Evolutionary conservation across 2,888 invertebrate genomes (phyloP).

Genomic region (Mythimna loreyi): DNA sequence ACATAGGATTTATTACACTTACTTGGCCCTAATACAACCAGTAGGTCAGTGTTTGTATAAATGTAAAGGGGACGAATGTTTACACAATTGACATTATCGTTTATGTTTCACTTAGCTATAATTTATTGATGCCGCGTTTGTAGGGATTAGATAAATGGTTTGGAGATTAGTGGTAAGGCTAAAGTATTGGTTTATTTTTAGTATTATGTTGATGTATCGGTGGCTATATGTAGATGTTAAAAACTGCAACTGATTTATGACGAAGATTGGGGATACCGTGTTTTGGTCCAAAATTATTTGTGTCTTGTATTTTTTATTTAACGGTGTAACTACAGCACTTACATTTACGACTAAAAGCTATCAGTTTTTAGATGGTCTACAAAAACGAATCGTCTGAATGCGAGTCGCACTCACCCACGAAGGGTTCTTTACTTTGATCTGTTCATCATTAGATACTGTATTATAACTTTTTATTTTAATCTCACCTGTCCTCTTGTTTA

Average conservation of each 20-base stretch:
- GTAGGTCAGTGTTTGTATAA: conserved; percentile 84
- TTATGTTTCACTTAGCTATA: conserved; percentile 87
- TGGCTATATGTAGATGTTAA: conserved; percentile 11
- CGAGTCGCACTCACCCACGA: no score
- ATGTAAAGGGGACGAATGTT: conserved; percentile 81
- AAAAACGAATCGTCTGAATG: no score
- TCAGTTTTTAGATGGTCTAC: not conserved
- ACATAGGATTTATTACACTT: conserved; percentile 66
- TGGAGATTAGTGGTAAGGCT: conserved; percentile 58
- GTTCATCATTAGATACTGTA: no score
- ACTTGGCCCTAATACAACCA: conserved; percentile 78
- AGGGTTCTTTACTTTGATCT: no score
- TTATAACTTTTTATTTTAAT: no score
- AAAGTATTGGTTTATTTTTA: conserved; percentile 50
- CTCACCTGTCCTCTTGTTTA: no score
- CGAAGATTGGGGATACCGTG: conserved; percentile 26
- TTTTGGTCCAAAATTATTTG: conserved; percentile 10
- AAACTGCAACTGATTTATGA: conserved; percentile 43
- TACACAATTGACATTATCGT: conserved; percentile 86
- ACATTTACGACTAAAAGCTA: not conserved
- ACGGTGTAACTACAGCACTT: not conserved
- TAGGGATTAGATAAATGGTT: conserved; percentile 68
- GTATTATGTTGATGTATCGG: conserved; percentile 36
- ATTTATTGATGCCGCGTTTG: conserved; percentile 82
- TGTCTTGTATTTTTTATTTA: conserved; percentile 2